phyloP scores from a whole-genome alignment of 2,113 vertebrate genomes.

The Athene cunicularia region DNA sequence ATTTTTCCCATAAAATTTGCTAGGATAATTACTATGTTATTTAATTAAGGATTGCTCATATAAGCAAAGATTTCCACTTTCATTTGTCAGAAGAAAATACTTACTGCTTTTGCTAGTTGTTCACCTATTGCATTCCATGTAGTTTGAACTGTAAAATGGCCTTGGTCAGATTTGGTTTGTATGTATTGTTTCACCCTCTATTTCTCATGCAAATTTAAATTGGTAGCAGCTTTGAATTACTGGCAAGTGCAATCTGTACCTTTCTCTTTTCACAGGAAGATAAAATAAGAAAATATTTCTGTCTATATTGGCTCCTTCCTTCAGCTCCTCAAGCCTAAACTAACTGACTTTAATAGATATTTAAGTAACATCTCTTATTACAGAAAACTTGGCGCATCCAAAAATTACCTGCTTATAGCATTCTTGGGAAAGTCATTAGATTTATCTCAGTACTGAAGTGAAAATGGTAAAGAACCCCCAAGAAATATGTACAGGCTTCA shows the following conservation, averaged over 20 bases:
- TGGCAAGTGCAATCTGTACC: not conserved
- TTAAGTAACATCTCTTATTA: not conserved
- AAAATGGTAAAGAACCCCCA: not conserved
- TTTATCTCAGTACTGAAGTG: not conserved
- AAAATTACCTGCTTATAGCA: not conserved
- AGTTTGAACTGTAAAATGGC: not conserved
- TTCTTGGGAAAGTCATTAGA: not conserved
- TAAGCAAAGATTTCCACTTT: not conserved
- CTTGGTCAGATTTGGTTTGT: not conserved
- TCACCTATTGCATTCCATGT: not conserved
- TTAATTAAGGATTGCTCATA: not conserved
- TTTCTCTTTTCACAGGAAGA: not conserved
- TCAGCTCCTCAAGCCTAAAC: not conserved
- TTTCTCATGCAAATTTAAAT: not conserved
- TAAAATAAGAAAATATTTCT: constrained; percentile 14
- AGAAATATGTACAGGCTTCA: constrained; percentile 19
- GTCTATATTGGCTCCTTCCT: not conserved
- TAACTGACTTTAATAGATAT: not conserved
- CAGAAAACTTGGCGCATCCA: not conserved
- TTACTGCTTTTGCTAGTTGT: not conserved
- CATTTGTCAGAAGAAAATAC: not conserved
- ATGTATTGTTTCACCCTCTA: not conserved
- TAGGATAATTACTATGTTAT: not conserved
- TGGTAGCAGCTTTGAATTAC: not conserved
- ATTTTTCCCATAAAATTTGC: not conserved